phyloP scores from a whole-genome alignment of 2,113 vertebrate genomes.

The Chelonoidis abingdonii region DNA sequence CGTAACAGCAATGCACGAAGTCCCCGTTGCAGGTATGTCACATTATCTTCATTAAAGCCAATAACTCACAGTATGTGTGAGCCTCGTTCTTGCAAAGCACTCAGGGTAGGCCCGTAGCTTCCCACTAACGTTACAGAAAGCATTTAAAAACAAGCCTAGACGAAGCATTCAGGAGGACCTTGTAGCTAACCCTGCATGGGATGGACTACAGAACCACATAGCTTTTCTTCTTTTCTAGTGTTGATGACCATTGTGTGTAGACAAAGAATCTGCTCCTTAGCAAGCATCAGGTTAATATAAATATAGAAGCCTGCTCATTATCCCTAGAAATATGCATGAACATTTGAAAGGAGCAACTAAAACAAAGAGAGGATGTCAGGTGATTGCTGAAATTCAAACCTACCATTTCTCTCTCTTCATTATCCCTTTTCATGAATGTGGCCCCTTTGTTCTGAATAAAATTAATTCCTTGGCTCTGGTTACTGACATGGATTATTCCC shows the following conservation, averaged over 20 bases:
- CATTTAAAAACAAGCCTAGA: background rate
- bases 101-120: too few species aligned
- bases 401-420: background rate
- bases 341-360: constrained; percentile 21
- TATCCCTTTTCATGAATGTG: constrained; percentile 26
- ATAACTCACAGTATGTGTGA: too few species aligned
- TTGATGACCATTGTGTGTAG: background rate
- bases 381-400: background rate
- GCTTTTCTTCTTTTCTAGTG: background rate
- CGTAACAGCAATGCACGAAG: too few species aligned
- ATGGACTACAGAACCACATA: background rate
- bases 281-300: background rate
- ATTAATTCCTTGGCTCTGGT: constrained; percentile 42
- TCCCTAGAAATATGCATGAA: background rate
- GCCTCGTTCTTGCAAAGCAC: too few species aligned
- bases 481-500: background rate
- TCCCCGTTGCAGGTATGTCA: too few species aligned
- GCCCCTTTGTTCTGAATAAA: constrained; percentile 6
- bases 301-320: background rate
- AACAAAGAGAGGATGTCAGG: background rate
- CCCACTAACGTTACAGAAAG: too few species aligned
- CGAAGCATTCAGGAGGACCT: background rate
- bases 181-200: background rate
- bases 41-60: too few species aligned
- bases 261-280: background rate